Evolutionary conservation across 2,113 vertebrate genomes (phyloP), one percentile per base, ranked within the genome.

Genomic region (Nerophis lumbriciformis): DNA sequence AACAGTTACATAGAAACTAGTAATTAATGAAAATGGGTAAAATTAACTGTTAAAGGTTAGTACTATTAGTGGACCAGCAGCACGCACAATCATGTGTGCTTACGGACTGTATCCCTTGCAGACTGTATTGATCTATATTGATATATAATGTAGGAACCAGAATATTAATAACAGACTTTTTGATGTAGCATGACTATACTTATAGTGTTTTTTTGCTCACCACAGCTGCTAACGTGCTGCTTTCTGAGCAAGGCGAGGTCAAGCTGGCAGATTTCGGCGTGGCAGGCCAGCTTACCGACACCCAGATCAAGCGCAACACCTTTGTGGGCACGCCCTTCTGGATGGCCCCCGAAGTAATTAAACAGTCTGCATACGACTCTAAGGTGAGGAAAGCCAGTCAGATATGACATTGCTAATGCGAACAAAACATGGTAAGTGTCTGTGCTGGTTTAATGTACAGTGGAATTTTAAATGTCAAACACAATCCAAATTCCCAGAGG

Each of bases 261-360:
- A 92, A 91, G 69, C 78, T 91, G 76, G 90, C 90, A 0, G 90
- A 91, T 68, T 91, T 91, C 3, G 90, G 90, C 0, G 89, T 91
- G 70, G 90, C 90, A 0, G 90, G 90, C 5, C 90, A 91, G 79
- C 87, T 91, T 49, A 92, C 90, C 0, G 90, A 92, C 83, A 92
- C 90, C 0, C 90, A 92, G 85, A 91, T 92, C 80, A 92, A 92
- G 49, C 83, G 90, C 53, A 92, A 91, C 85, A 92, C 90, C 11
- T 92, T 92, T 8, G 90, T 92, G 1, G 90, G 90, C 51, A 91
- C 90, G 21, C 90, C 90, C n/a, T 91, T 91, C 81, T 91, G 90
- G 90, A 91, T 92, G 90, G 90, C 90, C 4, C 90, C 90, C 0
- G 90, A 92, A 73, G 90, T 92, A 61, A 92, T 92, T 77, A 92